phyloP scores from a whole-genome alignment of 2,113 vertebrate species.

The Megaceryle torquata region DNA sequence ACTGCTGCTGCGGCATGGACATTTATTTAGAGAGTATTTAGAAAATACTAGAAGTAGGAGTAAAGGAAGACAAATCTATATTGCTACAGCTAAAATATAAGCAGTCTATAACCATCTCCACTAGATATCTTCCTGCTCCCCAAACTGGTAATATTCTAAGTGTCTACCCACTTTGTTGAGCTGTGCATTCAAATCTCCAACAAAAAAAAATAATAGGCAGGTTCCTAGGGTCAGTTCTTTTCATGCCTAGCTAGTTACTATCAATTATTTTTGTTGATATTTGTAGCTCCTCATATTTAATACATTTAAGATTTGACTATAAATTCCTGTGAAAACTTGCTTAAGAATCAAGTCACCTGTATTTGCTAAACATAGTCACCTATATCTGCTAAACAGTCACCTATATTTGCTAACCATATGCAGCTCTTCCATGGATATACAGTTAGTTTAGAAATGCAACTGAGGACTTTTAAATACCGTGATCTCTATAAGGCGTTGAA shows the following conservation, averaged over 20 bases:
- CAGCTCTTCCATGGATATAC: neutral
- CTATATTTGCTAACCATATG: neutral
- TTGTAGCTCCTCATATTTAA: neutral
- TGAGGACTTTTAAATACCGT: neutral
- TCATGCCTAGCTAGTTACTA: neutral
- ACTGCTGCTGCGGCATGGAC: neutral
- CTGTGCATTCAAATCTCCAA: neutral
- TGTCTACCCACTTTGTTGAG: neutral
- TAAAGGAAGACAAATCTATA: neutral
- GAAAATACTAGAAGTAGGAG: constrained; percentile 27
- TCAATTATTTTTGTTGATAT: neutral
- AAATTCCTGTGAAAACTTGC: neutral
- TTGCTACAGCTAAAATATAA: constrained; percentile 57
- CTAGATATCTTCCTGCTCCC: constrained; percentile 35
- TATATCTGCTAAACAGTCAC: neutral
- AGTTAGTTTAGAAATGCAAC: neutral
- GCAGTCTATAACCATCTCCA: constrained; percentile 57
- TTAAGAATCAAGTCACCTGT: neutral
- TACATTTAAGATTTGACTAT: neutral
- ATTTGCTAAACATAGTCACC: neutral
- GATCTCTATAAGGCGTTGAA: neutral
- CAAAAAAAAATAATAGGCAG: neutral
- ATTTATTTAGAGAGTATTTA: constrained; percentile 3
- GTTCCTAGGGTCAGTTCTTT: neutral
- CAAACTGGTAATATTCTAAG: constrained; percentile 18